These are phyloP conservation scores for Amia ocellicauda DNA, from an alignment of 2,113 vertebrate genomes.

Conservation along the genomic window DNA sequence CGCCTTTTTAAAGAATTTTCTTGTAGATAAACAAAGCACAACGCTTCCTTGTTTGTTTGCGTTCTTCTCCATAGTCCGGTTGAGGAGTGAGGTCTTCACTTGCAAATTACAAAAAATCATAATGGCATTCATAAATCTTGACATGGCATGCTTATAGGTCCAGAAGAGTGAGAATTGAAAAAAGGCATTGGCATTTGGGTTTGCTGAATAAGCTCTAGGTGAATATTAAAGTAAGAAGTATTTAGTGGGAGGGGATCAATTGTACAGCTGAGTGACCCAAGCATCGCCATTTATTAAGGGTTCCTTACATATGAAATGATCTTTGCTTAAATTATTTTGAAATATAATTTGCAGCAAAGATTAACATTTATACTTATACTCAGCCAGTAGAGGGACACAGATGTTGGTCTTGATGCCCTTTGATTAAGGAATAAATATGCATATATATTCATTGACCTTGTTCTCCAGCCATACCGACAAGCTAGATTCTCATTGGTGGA, in stretches of 20 bases:
- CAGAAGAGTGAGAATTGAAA: conserved; percentile 82
- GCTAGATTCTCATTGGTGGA: too few species aligned
- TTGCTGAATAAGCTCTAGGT: conserved; percentile 95
- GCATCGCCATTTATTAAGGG: conserved; percentile 72
- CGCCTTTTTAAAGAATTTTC: conserved; percentile 49
- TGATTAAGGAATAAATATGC: too few species aligned
- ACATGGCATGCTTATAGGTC: conserved; percentile 78
- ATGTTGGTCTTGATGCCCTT: background rate
- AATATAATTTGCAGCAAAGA: background rate
- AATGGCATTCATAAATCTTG: conserved; percentile 82
- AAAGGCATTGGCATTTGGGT: conserved; percentile 88
- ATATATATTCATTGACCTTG: too few species aligned
- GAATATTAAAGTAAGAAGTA: conserved; percentile 77
- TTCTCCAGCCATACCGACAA: too few species aligned
- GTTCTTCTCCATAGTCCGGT: conserved; percentile 40
- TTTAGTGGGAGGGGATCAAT: conserved; percentile 68
- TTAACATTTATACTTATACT: conserved; percentile 44
- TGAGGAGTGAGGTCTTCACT: background rate
- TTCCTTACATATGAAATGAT: conserved; percentile 80
- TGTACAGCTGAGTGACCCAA: conserved; percentile 65
- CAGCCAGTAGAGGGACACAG: conserved; percentile 16
- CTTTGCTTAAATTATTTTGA: conserved; percentile 59
- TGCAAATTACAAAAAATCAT: conserved; percentile 11
- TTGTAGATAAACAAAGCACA: conserved; percentile 19
- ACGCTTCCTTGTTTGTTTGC: conserved; percentile 29